Percentiles rank a stretch among this genome's conserved stretches.
Evolutionary conservation across 2,888 invertebrate species (phyloP).

Genomic region (Acronicta alni): DNA sequence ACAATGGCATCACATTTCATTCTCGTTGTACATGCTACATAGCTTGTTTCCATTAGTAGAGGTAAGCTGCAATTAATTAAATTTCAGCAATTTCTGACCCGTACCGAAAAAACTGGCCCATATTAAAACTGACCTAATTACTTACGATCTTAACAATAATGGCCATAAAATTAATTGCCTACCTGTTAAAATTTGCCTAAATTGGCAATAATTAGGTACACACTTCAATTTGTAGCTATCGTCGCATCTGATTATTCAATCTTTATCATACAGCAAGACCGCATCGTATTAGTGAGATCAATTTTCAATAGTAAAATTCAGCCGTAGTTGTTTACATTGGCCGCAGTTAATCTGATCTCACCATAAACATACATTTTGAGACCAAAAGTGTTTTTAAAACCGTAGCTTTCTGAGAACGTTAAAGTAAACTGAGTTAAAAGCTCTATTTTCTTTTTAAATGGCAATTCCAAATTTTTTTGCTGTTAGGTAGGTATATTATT

Average conservation of each 20-base stretch:
- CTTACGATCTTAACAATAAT: constrained; percentile 10
- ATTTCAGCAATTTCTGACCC: constrained; percentile 40
- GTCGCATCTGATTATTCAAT: constrained; percentile 10
- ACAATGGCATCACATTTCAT: constrained; percentile 63
- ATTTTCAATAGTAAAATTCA: constrained; percentile 31
- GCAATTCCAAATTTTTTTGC: too few relatives aligned
- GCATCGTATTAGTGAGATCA: constrained; percentile 26
- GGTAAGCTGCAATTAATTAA: constrained; percentile 44
- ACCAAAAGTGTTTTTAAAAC: constrained; percentile 30
- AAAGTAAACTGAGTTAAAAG: constrained; percentile 11
- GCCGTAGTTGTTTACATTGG: constrained; percentile 24
- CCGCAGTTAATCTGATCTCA: constrained; percentile 23
- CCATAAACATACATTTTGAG: constrained; percentile 29
- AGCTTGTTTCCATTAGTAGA: constrained; percentile 48
- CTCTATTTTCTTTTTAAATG: background rate
- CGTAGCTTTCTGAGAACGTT: constrained; percentile 27
- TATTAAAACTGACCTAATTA: constrained; percentile 29
- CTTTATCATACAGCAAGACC: background rate
- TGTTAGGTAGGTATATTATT: too few relatives aligned
- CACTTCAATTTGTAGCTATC: constrained; percentile 7
- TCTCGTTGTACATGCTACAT: constrained; percentile 49
- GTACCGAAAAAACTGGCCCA: constrained; percentile 20
- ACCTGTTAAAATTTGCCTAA: constrained; percentile 4
- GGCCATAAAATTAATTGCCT: constrained; percentile 4
- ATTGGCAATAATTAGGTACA: constrained; percentile 11